Conservation (phyloP, 2,888 invertebrate genomes). For the Drosophila merina region DNA sequence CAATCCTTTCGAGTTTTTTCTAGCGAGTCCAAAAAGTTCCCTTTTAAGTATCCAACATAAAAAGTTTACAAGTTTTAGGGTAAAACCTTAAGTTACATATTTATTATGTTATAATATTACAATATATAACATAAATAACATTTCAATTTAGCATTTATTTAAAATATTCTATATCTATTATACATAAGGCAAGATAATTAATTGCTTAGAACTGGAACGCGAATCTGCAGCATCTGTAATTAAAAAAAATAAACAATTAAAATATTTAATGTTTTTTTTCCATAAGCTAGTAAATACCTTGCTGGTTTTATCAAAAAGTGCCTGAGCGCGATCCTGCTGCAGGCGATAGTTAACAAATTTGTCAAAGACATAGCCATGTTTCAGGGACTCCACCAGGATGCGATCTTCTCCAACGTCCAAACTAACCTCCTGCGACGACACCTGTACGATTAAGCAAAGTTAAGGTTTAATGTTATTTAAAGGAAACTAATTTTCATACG, state of each 20-base stretch:
- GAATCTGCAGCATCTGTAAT: constrained; percentile 82
- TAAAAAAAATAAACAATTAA: constrained; percentile 5
- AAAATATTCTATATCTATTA: background rate
- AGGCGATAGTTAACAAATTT: constrained; percentile 89
- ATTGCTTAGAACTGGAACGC: constrained; percentile 71
- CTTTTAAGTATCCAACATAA: too few relatives aligned
- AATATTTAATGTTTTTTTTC: background rate
- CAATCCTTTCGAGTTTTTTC: too few relatives aligned
- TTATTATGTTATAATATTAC: too few relatives aligned
- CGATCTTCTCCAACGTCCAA: constrained; percentile 91
- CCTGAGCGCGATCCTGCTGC: constrained; percentile 85
- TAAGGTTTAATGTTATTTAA: background rate
- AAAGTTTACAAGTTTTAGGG: too few relatives aligned
- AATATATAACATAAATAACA: background rate
- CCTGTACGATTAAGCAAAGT: constrained; percentile 79
- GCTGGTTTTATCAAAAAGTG: constrained; percentile 85
- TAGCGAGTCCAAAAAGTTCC: too few relatives aligned
- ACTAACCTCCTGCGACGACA: constrained; percentile 86
- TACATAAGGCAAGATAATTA: constrained; percentile 12
- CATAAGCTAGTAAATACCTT: constrained; percentile 80
- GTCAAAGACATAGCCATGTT: constrained; percentile 87
- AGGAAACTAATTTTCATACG: constrained; percentile 60
- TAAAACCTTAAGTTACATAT: too few relatives aligned
- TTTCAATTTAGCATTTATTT: background rate
- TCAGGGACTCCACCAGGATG: constrained; percentile 87